Evolutionary conservation across 2,113 vertebrate species (phyloP), one percentile per base, ranked within the genome.

Genomic region (Ictalurus furcatus): DNA sequence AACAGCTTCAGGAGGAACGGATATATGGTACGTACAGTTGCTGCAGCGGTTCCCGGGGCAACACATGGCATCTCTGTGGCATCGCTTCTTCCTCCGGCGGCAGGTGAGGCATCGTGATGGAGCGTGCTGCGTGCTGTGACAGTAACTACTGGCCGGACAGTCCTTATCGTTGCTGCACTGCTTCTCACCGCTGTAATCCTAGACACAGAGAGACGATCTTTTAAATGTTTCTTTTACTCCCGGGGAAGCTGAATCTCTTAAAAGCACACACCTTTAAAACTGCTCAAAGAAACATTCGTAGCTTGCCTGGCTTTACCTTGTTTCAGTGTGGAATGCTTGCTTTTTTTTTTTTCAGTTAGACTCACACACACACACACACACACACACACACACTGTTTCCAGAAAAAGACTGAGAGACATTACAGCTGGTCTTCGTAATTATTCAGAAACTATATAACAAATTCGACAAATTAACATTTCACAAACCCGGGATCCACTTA

Each of bases 151-250:
- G 8, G 97, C 94, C 1, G 96, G 96, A 5, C 98, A 99, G 85
- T 99, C 98, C 89, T 98, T 98, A 79, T 99, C 98, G 0, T 95
- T 98, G 89, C 95, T 97, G 79, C 98, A 99, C 3, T 97, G 98
- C 2, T 63, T 61, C 59, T 84, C 81, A 23, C 4, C 28, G 81
- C 58, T 28, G 79, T 98, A 97, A 74, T 94, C 96, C 98, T 99
- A 25, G 28, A 61, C 25, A 85, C 44, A 76, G 21, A 69, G 23
- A 74, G 54, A 88, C 9, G 8, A 52, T 52, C 9, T 52, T 52
- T 52, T 44, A 44, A 48, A 48, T 9, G 8, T 12, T 23, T 59
- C 17, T 14, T 5, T 63, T 17, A 58, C 23, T 25, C 74, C 52
- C 21, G 0, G 9, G 73, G 1, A 25, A 44, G 40, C 9, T 48